Evolutionary conservation across 2,113 vertebrate genomes (phyloP).

Genomic region (Hippolais icterina): DNA sequence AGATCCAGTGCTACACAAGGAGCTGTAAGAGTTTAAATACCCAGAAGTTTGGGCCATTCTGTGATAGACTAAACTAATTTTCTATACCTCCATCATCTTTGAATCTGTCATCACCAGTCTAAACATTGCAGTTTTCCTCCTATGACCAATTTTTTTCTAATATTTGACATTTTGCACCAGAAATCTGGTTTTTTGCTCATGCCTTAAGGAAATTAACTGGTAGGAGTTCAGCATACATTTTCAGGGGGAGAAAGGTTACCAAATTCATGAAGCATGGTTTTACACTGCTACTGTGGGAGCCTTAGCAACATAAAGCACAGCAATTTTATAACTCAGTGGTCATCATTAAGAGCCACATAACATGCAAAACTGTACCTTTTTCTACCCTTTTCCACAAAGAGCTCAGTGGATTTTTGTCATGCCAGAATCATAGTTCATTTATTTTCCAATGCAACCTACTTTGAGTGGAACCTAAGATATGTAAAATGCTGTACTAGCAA

Average conservation of each 20-base stretch:
- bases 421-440: background rate
- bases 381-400: background rate
- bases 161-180: background rate
- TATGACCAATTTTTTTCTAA: background rate
- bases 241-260: background rate
- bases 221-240: background rate
- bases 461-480: background rate
- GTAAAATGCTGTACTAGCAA: conserved; percentile 8
- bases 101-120: background rate
- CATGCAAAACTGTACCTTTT: background rate
- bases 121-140: background rate
- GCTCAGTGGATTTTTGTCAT: background rate
- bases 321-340: background rate
- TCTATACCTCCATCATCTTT: background rate
- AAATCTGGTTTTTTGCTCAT: background rate
- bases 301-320: background rate
- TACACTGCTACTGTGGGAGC: background rate
- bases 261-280: background rate
- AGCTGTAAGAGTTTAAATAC: background rate
- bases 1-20: background rate
- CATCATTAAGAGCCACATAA: background rate
- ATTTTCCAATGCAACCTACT: background rate
- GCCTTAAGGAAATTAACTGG: background rate
- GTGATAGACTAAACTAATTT: background rate
- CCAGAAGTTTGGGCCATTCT: background rate